Evolutionary conservation across 1,140 invertebrate genomes (phyloP).

Genomic region (Apis laboriosa): DNA sequence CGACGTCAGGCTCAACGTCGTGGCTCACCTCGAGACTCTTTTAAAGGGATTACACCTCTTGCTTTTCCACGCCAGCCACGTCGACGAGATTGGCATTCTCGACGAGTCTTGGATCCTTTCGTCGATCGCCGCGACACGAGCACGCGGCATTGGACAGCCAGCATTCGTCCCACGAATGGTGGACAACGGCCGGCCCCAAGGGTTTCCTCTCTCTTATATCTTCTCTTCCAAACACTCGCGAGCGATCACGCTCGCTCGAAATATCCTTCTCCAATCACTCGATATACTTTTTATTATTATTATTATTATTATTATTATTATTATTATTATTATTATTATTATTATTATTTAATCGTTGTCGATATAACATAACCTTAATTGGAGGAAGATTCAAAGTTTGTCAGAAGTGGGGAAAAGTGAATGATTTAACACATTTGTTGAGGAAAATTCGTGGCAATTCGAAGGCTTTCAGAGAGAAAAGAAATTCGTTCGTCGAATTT

Average conservation of each 20-base stretch:
- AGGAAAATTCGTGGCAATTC: too few species aligned
- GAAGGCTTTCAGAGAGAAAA: too few species aligned
- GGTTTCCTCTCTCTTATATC: conserved; percentile 2
- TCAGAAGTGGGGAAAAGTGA: too few species aligned
- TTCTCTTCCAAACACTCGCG: not conserved
- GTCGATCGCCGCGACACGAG: not conserved
- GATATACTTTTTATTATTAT: too few species aligned
- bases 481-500: too few species aligned
- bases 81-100: conserved; percentile 58
- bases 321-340: too few species aligned
- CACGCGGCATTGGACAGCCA: conserved; percentile 3
- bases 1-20: not conserved
- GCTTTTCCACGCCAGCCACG: conserved; percentile 44
- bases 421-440: too few species aligned
- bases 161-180: not conserved
- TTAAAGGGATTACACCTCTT: conserved; percentile 63
- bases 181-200: not conserved
- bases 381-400: too few species aligned
- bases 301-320: too few species aligned
- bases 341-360: too few species aligned
- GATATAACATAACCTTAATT: too few species aligned
- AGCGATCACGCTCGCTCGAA: not conserved
- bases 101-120: conserved; percentile 8
- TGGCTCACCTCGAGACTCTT: conserved; percentile 66
- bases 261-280: too few species aligned